Base-by-base conservation (phyloP, 2,797 vertebrate species). In the Hemibagrus guttatus region DNA sequence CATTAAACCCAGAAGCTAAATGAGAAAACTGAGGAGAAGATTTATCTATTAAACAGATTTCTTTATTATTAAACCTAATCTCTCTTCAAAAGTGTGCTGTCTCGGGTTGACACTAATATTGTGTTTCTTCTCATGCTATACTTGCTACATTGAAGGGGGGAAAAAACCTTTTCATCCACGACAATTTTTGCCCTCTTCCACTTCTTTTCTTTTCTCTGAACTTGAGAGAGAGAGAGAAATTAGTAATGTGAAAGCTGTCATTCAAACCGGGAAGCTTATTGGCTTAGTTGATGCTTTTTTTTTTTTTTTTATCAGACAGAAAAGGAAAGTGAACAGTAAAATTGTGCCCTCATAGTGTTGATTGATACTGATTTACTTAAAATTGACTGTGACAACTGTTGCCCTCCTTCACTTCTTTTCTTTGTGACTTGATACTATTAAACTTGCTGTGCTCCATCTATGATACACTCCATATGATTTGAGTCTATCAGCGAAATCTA, bases 11-110 rank as follows among this genome's bases (percentile, higher is more conserved):
- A 23, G 52, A 80, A 64, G 42, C 14, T 46, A 80, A 86, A 74
- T 68, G 78, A 71, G 69, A 86, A 83, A 87, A 86, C 35, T 42
- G 66, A 81, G 49, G 23, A 66, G 74, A 13, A 66, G 46, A 21
- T 63, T 66, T 66, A 78, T 89, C 85, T 84, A 86, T 68, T 64
- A 85, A 87, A 84, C 58, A 58, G 11, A 86, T 84, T 74, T 21
- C 19, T 84, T 61, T 17, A 82, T 84, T 84, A 86, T 81, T 16
- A 84, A 35, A 35, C 9, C 75, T 8, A 35, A 46, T 63, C 7
- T n/a, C 39, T 46, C 42, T 79, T 87, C 61, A 81, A 83, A 85
- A 79, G 6, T 56, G 14, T 19, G 14, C 2, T 23, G 46, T 49
- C 9, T 49, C 9, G 46, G 7, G 1, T n/a, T 9, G 46, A 49